Evolutionary conservation across 2,797 vertebrate genomes (phyloP).

Genomic region (Orestias chungarensis): DNA sequence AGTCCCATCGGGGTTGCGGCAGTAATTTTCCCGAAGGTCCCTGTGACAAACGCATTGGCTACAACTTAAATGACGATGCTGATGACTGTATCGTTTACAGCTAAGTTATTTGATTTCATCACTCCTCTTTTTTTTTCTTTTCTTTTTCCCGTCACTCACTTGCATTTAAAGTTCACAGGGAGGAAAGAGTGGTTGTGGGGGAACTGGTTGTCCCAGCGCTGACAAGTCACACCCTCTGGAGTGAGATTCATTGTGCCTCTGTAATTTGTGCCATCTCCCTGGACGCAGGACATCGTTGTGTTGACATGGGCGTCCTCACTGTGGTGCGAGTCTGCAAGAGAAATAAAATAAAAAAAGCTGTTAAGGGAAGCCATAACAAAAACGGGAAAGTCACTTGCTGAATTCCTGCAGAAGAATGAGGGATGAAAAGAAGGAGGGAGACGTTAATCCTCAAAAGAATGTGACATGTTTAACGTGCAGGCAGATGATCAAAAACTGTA

Average conservation of each 20-base stretch:
- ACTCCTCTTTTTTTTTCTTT: slow-evolving; percentile 9
- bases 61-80: slow-evolving; percentile 62
- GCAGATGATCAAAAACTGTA: slow-evolving; percentile 77
- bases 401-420: slow-evolving; percentile 24
- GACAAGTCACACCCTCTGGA: slow-evolving; percentile 90
- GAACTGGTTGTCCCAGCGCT: slow-evolving; percentile 92
- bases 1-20: slow-evolving; percentile 93
- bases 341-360: slow-evolving; percentile 5
- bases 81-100: slow-evolving; percentile 12
- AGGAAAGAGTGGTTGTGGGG: slow-evolving; percentile 94
- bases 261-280: slow-evolving; percentile 88
- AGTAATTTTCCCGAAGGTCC: slow-evolving; percentile 93
- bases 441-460: slow-evolving; percentile 75
- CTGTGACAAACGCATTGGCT: slow-evolving; percentile 76
- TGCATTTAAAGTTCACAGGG: slow-evolving; percentile 95
- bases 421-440: slow-evolving; percentile 46
- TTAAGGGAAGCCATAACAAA: slow-evolving; percentile 16
- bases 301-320: slow-evolving; percentile 75
- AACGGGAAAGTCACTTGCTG: neutral
- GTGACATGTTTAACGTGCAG: slow-evolving; percentile 73
- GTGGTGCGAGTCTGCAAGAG: slow-evolving; percentile 54
- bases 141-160: slow-evolving; percentile 83
- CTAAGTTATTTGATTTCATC: slow-evolving; percentile 5
- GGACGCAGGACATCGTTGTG: slow-evolving; percentile 82
- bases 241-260: slow-evolving; percentile 87